Evolutionary conservation across 2,888 invertebrate species (phyloP), one percentile per base, ranked within the genome.

Genomic region (Lepidochrysops patricia): DNA sequence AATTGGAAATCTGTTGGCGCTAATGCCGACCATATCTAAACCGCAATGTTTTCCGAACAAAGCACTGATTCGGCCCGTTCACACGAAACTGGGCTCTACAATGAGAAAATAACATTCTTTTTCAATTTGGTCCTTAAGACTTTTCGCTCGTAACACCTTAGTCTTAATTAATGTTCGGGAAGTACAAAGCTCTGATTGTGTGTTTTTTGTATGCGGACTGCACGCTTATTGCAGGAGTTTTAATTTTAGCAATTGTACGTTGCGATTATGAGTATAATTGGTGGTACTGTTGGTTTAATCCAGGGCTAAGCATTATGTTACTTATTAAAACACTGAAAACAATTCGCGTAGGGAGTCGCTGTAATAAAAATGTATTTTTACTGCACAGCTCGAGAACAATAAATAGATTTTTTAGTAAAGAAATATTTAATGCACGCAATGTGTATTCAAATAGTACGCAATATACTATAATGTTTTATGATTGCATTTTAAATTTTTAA

Each of bases 151-250:
- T 72, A 73, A 73, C 73, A 70, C 72, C 79, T 79, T 74, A 72
- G 77, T 80, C 81, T 77, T 85, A 84, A 86, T 86, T 82, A 84
- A 83, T 81, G 83, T 84, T 83, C 79, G 78, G 79, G 78, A 73
- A 79, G 82, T 77, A 78, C 78, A 83, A 81, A 79, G 80, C 80
- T 79, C 70, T 75, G 76, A 78, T 82, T 86, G 79, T 84, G 69
- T 80, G 72, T 80, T 82, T 82, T 83, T 80, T 81, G 70, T 79
- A 67, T 72, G 74, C 70, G 70, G 71, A 71, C 69, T 70, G 70
- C 73, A 70, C 75, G 73, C 74, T 81, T 76, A 80, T 80, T 78
- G 76, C 74, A 70, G 70, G 75, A 77, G 76, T 77, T 82, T 83
- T 80, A 79, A 83, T 84, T 83, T 80, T 77, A 82, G 78, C 79